Conservation (phyloP, 2,888 invertebrate genomes). For the Nephrotoma flavescens region DNA sequence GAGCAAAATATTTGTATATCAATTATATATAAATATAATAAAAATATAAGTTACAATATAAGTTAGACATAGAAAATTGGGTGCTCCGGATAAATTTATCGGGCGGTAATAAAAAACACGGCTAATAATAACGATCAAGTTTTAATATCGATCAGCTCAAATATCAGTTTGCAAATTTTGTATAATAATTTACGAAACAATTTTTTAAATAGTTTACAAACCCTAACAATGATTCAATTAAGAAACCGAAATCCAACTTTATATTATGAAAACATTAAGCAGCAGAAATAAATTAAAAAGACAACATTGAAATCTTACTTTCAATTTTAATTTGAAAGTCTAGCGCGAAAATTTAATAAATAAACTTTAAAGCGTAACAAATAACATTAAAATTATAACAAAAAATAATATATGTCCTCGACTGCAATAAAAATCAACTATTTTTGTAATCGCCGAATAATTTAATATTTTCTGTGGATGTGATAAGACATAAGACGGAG, state of each 20-base stretch:
- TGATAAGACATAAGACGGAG: background rate
- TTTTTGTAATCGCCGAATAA: background rate
- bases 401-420: background rate
- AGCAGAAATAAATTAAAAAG: background rate
- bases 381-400: background rate
- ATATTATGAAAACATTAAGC: background rate
- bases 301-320: background rate
- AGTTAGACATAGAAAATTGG: no score
- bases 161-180: no score
- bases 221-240: background rate
- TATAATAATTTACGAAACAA: no score
- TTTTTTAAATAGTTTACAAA: no score
- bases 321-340: background rate
- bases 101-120: no score
- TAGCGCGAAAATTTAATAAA: background rate
- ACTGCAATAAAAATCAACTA: background rate
- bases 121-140: no score
- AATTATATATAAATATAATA: no score
- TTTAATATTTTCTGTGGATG: background rate
- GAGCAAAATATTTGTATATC: no score
- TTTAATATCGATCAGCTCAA: no score
- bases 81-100: no score
- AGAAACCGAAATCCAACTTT: background rate
- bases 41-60: no score
- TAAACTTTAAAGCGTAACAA: background rate